Conservation (phyloP, 1,140 invertebrate genomes). For the Apis dorsata region DNA sequence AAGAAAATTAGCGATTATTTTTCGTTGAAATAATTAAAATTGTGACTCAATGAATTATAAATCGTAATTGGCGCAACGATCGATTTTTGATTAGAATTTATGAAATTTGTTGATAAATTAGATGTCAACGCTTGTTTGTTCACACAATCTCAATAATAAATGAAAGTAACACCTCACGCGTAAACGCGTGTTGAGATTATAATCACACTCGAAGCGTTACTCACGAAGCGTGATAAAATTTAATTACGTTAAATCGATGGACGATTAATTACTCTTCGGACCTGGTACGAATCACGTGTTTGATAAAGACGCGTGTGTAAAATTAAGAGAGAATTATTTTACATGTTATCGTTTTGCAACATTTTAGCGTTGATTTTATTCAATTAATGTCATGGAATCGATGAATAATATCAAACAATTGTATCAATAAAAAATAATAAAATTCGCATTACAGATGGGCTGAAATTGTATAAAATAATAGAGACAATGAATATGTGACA, state of each 20-base stretch:
- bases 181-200: background rate
- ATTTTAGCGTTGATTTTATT: background rate
- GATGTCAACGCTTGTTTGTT: background rate
- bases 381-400: background rate
- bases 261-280: background rate
- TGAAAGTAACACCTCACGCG: background rate
- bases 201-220: background rate
- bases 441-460: background rate
- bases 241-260: constrained; percentile 14
- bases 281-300: background rate
- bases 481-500: too few relatives aligned
- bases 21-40: too few relatives aligned
- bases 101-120: background rate
- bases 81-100: background rate
- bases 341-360: background rate
- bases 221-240: background rate
- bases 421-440: background rate
- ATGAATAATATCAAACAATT: background rate
- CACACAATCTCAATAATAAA: too few relatives aligned
- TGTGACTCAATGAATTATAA: background rate
- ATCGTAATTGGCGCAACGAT: background rate
- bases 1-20: too few relatives aligned
- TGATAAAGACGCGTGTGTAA: background rate
- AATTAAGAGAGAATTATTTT: background rate
- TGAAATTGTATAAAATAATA: background rate